phyloP scores from a whole-genome alignment of 2,888 invertebrate genomes.

The Callyntrura guangdongensis region DNA sequence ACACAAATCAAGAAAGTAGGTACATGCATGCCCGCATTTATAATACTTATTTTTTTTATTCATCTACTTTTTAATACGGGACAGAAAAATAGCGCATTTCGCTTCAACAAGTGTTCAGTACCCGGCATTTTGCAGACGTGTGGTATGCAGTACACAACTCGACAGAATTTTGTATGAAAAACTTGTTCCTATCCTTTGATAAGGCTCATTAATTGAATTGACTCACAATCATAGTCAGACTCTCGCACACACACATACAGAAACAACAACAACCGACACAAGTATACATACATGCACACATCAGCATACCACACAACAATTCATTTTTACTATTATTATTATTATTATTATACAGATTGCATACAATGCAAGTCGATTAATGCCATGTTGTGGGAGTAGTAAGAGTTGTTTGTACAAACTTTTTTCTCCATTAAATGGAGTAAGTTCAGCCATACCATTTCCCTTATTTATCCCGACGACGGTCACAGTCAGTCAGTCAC shows the following conservation, averaged over 20 bases:
- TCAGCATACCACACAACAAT: conserved; percentile 46
- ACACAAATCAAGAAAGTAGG: conserved; percentile 4
- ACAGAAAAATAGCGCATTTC: conserved; percentile 27
- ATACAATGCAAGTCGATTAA: conserved; percentile 10
- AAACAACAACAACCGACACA: conserved; percentile 13
- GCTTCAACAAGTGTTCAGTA: conserved; percentile 46
- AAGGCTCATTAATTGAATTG: conserved; percentile 67
- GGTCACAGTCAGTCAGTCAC: conserved; percentile 76
- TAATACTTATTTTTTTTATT: background rate
- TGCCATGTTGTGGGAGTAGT: conserved; percentile 42
- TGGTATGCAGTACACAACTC: conserved; percentile 6
- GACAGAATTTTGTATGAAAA: conserved; percentile 62
- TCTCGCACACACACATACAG: background rate
- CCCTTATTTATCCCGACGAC: conserved; percentile 47
- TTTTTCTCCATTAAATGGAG: conserved; percentile 57
- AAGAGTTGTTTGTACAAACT: conserved; percentile 20
- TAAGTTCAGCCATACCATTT: conserved; percentile 52
- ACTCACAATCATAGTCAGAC: background rate
- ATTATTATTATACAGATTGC: conserved; percentile 14
- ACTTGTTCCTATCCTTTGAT: conserved; percentile 54
- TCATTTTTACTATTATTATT: conserved; percentile 5
- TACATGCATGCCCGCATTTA: background rate
- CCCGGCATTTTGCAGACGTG: background rate
- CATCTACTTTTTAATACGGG: background rate
- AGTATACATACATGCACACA: conserved; percentile 1